A percentile compares a stretch with the other conserved stretches of the same genome.
Evolutionary conservation across 2,888 invertebrate species (phyloP).

Genomic region (Drosophila diplacantha): DNA sequence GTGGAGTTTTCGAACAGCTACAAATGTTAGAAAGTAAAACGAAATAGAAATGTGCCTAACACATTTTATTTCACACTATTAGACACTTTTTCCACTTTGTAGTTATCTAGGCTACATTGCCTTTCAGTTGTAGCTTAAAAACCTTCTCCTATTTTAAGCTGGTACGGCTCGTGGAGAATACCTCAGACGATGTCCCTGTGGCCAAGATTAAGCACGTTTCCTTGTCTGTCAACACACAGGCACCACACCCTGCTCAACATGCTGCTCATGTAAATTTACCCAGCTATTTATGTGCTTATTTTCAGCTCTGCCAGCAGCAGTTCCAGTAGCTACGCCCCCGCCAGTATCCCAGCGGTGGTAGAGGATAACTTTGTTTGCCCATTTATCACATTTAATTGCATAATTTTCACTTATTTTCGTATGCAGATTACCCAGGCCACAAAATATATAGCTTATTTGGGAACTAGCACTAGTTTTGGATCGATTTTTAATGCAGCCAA

Average conservation of each 20-base stretch:
- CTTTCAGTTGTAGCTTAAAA: conserved; percentile 1
- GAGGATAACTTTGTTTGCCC: conserved; percentile 57
- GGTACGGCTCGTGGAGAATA: neutral
- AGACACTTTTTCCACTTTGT: neutral
- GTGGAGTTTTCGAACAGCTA: too few species aligned
- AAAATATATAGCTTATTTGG: conserved; percentile 19
- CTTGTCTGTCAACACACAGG: conserved; percentile 29
- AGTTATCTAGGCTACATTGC: neutral
- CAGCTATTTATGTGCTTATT: conserved; percentile 69
- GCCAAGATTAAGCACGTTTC: conserved; percentile 46
- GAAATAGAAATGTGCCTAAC: too few species aligned
- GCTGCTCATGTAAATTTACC: conserved; percentile 59
- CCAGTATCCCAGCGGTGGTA: neutral
- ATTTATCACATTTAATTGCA: conserved; percentile 67
- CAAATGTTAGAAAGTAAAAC: too few species aligned
- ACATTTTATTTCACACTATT: too few species aligned
- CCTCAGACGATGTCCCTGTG: conserved; percentile 11
- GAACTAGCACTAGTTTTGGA: conserved; percentile 1
- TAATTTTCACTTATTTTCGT: conserved; percentile 53
- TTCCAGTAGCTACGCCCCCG: neutral
- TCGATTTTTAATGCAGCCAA: conserved; percentile 8
- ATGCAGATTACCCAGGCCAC: conserved; percentile 4
- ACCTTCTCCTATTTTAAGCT: conserved; percentile 5
- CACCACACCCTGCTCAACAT: conserved; percentile 10
- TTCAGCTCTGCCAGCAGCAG: conserved; percentile 59